Conservation (phyloP, 2,888 invertebrate species). For the Ametastegia equiseti region DNA sequence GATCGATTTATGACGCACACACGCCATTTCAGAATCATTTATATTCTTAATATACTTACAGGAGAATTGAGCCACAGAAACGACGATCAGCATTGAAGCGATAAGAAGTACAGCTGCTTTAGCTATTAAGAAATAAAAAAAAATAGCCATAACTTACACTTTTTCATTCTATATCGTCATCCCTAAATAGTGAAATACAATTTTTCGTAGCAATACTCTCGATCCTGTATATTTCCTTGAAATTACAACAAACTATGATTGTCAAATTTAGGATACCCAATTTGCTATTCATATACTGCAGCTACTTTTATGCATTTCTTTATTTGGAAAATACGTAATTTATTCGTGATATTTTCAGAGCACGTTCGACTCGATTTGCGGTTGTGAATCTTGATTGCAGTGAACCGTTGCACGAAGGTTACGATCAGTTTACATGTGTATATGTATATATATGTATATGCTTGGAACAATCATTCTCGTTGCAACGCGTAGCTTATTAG, state of each 20-base stretch:
- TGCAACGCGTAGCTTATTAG: neutral
- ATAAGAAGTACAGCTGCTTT: slow-evolving; percentile 49
- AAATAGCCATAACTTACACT: no score
- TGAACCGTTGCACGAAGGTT: neutral
- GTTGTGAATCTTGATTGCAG: neutral
- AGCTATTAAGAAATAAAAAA: slow-evolving; percentile 43
- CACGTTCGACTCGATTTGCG: neutral
- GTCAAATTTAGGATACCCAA: no score
- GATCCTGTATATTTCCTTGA: neutral
- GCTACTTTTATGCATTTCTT: neutral
- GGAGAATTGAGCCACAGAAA: slow-evolving; percentile 52
- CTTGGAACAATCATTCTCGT: neutral
- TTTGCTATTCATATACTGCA: no score
- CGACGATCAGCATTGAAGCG: slow-evolving; percentile 43
- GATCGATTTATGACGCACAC: neutral
- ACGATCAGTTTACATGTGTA: neutral
- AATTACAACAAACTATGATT: no score
- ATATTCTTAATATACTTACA: slow-evolving; percentile 53
- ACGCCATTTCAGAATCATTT: neutral
- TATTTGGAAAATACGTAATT: neutral
- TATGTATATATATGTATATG: neutral
- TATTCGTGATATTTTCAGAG: neutral
- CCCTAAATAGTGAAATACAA: neutral
- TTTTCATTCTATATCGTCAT: neutral
- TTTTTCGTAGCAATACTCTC: neutral